Evolutionary conservation across 2,113 vertebrate species (phyloP), one percentile per base, ranked within the genome.

Genomic region (Empidonax traillii): DNA sequence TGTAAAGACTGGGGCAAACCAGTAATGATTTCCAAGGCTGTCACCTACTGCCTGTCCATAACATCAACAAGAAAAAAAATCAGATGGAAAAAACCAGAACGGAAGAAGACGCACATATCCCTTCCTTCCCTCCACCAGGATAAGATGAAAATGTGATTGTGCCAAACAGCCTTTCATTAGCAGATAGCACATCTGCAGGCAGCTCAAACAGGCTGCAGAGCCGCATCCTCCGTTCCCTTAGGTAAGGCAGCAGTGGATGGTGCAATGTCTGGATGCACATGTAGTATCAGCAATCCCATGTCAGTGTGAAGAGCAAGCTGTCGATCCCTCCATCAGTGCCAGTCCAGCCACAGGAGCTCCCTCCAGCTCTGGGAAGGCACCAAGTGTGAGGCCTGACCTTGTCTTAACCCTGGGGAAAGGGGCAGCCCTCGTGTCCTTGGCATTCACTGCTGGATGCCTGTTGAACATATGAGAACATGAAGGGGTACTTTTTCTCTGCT

Each of bases 251-350:
- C 19, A 76, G 23, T 2, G 30, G 44, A 25, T 14, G 47, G 56
- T 16, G 27, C 3, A 3, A 46, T 12, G 41, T 43, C 46, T 6
- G 41, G 75, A 35, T 52, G 49, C 27, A n/a, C 0, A 5, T 8
- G 14, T 28, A 59, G 2, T 5, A 71, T 12, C 39, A 52, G 47
- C 62, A 62, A 27, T 2, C 2, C 25, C 39, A 39, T 0, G 0
- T 0, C 9, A 63, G 27, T 0, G 12, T 9, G 12, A 19, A 58
- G 65, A 37, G 68, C 8, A 9, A 2, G 18, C 44, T 56, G 71
- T 24, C 21, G 23, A 69, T 17, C 23, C 23, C 61, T 66, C 51
- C 65, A 30, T 4, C 3, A 0, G 8, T 68, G 68, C 53, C 73
- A 80, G 2, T 5, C 28, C 9, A 9, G n/a, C n/a, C 58, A 67